Conservation (phyloP, 2,888 invertebrate species). For the Brassicogethes aeneus region DNA sequence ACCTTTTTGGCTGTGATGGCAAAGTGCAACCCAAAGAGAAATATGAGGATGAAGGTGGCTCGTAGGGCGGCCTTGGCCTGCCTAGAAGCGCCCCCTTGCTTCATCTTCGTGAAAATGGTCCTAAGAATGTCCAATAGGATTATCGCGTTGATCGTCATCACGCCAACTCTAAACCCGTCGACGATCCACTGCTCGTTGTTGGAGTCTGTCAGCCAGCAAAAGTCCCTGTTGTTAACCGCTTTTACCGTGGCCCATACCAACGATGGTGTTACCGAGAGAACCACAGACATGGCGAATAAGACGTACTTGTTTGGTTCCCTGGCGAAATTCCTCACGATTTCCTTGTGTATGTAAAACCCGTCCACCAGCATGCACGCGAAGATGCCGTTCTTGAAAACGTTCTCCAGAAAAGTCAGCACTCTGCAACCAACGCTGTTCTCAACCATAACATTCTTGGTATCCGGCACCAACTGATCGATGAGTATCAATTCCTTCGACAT, state of each 20-base stretch:
- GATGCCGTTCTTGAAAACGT: constrained; percentile 48
- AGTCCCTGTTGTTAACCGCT: constrained; percentile 42
- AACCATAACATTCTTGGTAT: constrained; percentile 42
- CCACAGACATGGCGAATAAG: constrained; percentile 42
- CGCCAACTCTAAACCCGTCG: constrained; percentile 50
- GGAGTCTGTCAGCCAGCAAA: constrained; percentile 55
- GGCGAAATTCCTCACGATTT: constrained; percentile 55
- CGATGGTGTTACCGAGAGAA: constrained; percentile 45
- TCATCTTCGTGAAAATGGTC: constrained; percentile 54
- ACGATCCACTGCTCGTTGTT: constrained; percentile 51
- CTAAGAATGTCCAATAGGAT: constrained; percentile 56
- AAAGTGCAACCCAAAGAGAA: constrained; percentile 61
- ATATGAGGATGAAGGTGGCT: constrained; percentile 58
- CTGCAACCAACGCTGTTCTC: constrained; percentile 46
- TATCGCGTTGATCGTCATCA: constrained; percentile 48
- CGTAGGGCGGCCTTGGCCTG: constrained; percentile 46
- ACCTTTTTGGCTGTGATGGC: constrained; percentile 50
- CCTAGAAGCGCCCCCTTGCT: constrained; percentile 45
- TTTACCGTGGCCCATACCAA: constrained; percentile 48
- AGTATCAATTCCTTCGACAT: constrained; percentile 48
- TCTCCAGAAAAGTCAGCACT: constrained; percentile 47
- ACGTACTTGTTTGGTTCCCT: constrained; percentile 44
- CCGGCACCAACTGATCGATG: constrained; percentile 44
- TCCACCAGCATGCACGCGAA: constrained; percentile 63
- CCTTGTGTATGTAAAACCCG: constrained; percentile 55